phyloP scores from a whole-genome alignment of 2,888 invertebrate genomes.

The Drosophila anomalipes region DNA sequence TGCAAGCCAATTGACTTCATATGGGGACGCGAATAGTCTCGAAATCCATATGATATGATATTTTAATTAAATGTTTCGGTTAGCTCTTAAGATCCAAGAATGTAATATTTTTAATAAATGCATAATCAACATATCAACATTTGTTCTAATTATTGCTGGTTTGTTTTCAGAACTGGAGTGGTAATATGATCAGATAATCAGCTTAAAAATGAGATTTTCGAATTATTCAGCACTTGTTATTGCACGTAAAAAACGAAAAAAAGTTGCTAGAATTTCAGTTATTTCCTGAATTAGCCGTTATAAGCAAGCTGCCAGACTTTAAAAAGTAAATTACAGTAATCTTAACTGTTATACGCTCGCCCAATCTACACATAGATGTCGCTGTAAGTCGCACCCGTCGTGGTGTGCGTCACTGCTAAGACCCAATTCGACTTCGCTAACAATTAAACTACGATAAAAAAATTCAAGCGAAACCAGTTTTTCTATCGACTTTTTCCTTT shows the following conservation, averaged over 20 bases:
- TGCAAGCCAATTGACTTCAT: slow-evolving; percentile 25
- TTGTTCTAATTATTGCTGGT: neutral
- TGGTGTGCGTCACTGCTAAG: neutral
- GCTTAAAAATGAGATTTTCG: neutral
- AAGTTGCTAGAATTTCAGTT: neutral
- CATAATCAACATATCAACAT: slow-evolving; percentile 38
- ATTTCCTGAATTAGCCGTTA: slow-evolving; percentile 24
- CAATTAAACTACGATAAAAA: neutral
- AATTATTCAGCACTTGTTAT: neutral
- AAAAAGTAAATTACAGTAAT: rapidly evolving
- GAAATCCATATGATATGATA: slow-evolving; percentile 44
- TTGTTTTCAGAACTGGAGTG: too few species aligned
- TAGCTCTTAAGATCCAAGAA: slow-evolving; percentile 49
- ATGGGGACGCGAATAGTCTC: slow-evolving; percentile 15
- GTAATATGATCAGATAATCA: neutral
- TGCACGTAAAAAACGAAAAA: neutral
- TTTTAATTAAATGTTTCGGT: slow-evolving; percentile 46
- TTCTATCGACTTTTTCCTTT: neutral
- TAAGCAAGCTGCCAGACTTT: slow-evolving; percentile 23
- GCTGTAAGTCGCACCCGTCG: neutral
- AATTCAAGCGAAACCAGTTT: neutral
- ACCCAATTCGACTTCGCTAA: neutral
- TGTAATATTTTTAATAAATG: slow-evolving; percentile 68
- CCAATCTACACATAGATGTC: slow-evolving; percentile 28
- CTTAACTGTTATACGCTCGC: slow-evolving; percentile 32